Evolutionary conservation across 2,113 vertebrate species (phyloP).

Genomic region (Leptodactylus fuscus): DNA sequence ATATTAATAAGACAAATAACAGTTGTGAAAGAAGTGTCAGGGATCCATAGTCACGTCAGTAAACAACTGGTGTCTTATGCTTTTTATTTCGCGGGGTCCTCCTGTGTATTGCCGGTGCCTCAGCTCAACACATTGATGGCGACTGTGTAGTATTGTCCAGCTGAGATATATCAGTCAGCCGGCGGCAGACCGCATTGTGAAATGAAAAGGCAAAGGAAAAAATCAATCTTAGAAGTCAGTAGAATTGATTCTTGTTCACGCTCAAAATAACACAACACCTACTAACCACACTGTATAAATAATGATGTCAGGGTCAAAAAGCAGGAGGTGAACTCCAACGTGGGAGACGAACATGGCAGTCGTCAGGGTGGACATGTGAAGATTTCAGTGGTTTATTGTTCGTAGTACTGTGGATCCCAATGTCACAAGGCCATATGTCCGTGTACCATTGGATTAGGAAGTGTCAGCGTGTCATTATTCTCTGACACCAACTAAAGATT

Average conservation of each 20-base stretch:
- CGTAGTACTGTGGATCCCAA: too few relatives aligned
- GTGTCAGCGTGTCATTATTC: too few relatives aligned
- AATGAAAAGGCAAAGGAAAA: slow-evolving; percentile 4
- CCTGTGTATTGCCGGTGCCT: background rate
- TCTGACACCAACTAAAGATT: too few relatives aligned
- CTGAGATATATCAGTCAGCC: slow-evolving; percentile 19
- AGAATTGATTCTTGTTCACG: background rate
- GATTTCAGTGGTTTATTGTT: too few relatives aligned
- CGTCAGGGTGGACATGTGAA: too few relatives aligned
- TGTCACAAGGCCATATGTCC: too few relatives aligned
- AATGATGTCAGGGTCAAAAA: too few relatives aligned
- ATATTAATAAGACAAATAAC: background rate
- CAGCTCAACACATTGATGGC: background rate
- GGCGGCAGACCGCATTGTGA: background rate
- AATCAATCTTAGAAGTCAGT: background rate
- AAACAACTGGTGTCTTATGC: background rate
- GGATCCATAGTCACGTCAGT: background rate
- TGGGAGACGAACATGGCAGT: too few relatives aligned
- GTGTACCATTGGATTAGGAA: too few relatives aligned
- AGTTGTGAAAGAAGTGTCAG: background rate
- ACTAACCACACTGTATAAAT: background rate
- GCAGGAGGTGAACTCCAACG: too few relatives aligned
- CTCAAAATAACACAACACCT: background rate
- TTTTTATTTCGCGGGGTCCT: background rate
- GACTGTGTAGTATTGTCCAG: background rate